Percentiles rank a stretch among this genome's conserved stretches.
phyloP scores from a whole-genome alignment of 2,797 vertebrate species.

The Allenopithecus nigroviridis region DNA sequence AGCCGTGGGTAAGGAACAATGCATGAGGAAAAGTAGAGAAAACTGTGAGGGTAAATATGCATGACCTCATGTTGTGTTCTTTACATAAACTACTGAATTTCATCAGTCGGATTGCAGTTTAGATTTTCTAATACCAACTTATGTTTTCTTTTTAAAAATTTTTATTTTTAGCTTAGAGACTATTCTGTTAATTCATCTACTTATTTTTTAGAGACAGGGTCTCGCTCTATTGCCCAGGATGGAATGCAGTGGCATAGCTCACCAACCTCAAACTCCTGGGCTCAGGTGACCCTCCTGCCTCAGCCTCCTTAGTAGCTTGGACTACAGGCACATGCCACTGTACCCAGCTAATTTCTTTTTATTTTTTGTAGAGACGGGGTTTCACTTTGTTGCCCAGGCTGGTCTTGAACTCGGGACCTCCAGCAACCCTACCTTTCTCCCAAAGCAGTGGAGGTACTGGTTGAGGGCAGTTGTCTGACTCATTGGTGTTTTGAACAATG shows the following conservation, averaged over 20 bases:
- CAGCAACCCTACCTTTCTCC: not conserved
- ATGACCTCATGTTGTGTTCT: not conserved
- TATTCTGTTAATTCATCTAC: not conserved
- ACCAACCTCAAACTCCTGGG: not conserved
- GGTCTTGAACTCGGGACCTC: not conserved
- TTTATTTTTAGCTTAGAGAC: not conserved
- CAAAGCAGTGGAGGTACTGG: not conserved
- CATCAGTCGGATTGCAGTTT: not conserved
- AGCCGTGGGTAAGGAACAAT: not conserved
- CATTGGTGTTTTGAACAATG: not conserved
- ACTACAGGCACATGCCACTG: not conserved
- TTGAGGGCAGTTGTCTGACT: not conserved
- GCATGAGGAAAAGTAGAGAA: not conserved
- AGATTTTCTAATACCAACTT: not conserved
- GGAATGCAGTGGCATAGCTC: not conserved
- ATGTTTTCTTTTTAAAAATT: not conserved
- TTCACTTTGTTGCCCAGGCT: not conserved
- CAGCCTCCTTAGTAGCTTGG: not conserved
- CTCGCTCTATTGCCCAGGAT: not conserved
- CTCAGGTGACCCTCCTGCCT: not conserved
- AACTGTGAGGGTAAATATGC: not conserved
- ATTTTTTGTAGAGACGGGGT: not conserved
- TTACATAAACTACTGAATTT: not conserved
- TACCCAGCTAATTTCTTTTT: not conserved
- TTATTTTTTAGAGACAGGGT: not conserved